Evolutionary conservation across 2,113 vertebrate species (phyloP).

Genomic region (Thunnus maccoyii): DNA sequence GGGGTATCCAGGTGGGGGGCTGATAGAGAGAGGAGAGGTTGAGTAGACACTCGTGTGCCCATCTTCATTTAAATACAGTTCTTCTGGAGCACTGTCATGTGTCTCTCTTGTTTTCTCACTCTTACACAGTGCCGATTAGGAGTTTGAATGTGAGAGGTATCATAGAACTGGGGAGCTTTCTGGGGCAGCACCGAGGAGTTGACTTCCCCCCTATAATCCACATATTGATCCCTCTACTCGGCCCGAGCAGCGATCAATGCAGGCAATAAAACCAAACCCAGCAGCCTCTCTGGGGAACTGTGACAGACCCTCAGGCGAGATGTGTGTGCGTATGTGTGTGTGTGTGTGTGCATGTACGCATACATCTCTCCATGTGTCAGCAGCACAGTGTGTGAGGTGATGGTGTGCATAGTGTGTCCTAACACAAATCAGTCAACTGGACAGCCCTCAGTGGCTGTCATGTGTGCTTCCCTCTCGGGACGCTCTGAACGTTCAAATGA

Average conservation of each 20-base stretch:
- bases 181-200: constrained; percentile 38
- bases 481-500: constrained; percentile 49
- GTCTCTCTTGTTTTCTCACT: constrained; percentile 27
- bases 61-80: background rate
- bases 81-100: background rate
- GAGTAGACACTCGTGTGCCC: background rate
- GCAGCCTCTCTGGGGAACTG: constrained; percentile 62
- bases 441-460: constrained; percentile 50
- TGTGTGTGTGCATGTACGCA: background rate
- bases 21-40: background rate
- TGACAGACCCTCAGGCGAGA: constrained; percentile 57
- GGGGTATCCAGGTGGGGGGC: background rate
- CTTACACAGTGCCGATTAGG: constrained; percentile 28
- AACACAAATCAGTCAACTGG: constrained; percentile 66
- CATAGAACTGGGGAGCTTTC: constrained; percentile 13
- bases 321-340: background rate
- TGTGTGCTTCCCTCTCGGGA: constrained; percentile 44
- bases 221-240: constrained; percentile 68
- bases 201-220: constrained; percentile 60
- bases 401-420: constrained; percentile 18
- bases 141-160: constrained; percentile 21
- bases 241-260: constrained; percentile 69
- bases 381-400: constrained; percentile 13
- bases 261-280: constrained; percentile 75
- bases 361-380: constrained; percentile 23